Percentiles rank a stretch among this genome's conserved stretches.
phyloP scores from a whole-genome alignment of 2,797 vertebrate species.

The Halcyon smyrnensis region DNA sequence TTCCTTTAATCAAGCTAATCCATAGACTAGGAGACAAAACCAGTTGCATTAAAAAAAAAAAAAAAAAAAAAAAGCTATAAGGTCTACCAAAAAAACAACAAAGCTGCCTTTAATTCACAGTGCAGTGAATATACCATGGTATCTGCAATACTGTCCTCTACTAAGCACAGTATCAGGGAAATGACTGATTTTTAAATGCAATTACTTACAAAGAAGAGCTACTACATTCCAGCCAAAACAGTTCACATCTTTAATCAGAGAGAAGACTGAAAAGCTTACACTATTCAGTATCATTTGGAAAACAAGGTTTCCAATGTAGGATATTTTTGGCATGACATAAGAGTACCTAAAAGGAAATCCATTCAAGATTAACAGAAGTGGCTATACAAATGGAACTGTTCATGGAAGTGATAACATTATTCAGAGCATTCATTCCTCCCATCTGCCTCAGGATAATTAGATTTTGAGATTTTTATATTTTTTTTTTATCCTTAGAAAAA shows the following conservation, averaged over 20 bases:
- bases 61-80: neutral
- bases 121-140: neutral
- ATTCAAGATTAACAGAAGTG: conserved; percentile 66
- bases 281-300: conserved; percentile 65
- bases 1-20: conserved; percentile 38
- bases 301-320: conserved; percentile 55
- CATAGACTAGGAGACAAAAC: conserved; percentile 31
- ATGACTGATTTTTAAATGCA: conserved; percentile 16
- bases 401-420: conserved; percentile 26
- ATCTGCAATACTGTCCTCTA: neutral
- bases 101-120: neutral
- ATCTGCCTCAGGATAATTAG: conserved; percentile 38
- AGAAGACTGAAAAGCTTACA: conserved; percentile 57
- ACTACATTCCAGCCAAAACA: conserved; percentile 51
- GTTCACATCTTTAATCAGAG: conserved; percentile 39
- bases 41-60: neutral
- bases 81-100: neutral
- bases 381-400: conserved; percentile 65
- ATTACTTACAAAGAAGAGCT: conserved; percentile 53
- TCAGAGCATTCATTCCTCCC: conserved; percentile 49
- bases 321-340: conserved; percentile 60
- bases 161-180: neutral
- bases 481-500: conserved; percentile 10
- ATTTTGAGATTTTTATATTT: neutral
- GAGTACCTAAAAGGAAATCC: conserved; percentile 76